These are phyloP conservation scores for Rhineura floridana DNA, from an alignment of 2,113 vertebrate genomes.

Conservation along the genomic window DNA sequence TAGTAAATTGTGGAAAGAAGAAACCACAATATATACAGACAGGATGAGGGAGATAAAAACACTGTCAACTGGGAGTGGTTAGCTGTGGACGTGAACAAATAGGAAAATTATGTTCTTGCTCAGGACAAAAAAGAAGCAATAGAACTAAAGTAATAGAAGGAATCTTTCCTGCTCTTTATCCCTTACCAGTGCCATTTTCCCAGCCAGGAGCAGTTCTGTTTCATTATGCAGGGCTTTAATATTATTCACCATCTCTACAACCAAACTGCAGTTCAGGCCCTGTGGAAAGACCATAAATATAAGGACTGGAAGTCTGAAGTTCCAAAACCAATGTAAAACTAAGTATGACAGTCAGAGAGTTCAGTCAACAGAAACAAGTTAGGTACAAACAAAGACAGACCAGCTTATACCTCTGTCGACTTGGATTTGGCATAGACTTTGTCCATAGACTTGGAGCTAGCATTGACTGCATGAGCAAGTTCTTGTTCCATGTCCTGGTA, in stretches of 20 bases:
- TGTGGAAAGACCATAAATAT: slow-evolving; percentile 63
- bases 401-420: slow-evolving; percentile 78
- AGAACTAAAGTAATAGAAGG: neutral
- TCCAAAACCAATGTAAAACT: slow-evolving; percentile 23
- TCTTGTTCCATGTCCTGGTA: slow-evolving; percentile 94
- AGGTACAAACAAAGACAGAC: neutral
- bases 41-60: neutral
- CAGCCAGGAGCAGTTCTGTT: slow-evolving; percentile 90
- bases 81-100: neutral
- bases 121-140: neutral
- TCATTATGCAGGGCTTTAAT: slow-evolving; percentile 92
- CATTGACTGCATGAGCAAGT: slow-evolving; percentile 96
- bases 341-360: slow-evolving; percentile 18
- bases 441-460: slow-evolving; percentile 96
- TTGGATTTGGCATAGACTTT: slow-evolving; percentile 90
- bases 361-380: neutral
- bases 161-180: slow-evolving; percentile 23
- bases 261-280: slow-evolving; percentile 86
- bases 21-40: neutral
- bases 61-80: neutral
- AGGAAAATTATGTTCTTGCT: neutral
- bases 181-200: slow-evolving; percentile 93
- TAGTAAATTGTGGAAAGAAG: neutral
- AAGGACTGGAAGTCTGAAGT: slow-evolving; percentile 1
- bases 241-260: slow-evolving; percentile 91